These are phyloP conservation scores for Pseudotriccus pelzelni DNA, from an alignment of 2,797 vertebrate species.

Conservation along the genomic window DNA sequence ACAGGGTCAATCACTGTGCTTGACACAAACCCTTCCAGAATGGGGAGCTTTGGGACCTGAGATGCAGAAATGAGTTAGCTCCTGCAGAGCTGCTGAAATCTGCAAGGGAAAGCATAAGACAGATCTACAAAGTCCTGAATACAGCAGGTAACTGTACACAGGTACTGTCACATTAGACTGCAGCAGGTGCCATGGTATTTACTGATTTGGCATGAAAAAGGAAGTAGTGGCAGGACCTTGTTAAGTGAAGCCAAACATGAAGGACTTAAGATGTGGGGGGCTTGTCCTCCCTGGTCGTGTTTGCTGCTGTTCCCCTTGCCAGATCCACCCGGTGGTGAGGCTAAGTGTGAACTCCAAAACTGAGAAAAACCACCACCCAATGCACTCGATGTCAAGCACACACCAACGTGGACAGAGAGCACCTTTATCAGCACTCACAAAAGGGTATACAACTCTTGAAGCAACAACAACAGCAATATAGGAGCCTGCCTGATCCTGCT, in stretches of 20 bases:
- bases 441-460: neutral
- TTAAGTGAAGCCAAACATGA: neutral
- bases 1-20: neutral
- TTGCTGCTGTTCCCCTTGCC: neutral
- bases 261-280: neutral
- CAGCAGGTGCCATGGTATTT: neutral
- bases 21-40: neutral
- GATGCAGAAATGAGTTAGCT: neutral
- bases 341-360: neutral
- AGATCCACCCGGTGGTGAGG: neutral
- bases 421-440: neutral
- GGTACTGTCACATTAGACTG: neutral
- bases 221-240: neutral
- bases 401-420: neutral
- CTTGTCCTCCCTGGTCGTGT: neutral
- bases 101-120: neutral
- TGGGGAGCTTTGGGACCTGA: rapidly evolving
- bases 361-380: neutral
- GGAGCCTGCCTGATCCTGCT: rapidly evolving
- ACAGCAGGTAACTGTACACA: neutral
- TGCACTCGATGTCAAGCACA: neutral
- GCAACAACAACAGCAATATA: neutral
- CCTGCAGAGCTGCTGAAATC: neutral
- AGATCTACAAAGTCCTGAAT: neutral
- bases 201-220: neutral